Evolutionary conservation across 1,140 invertebrate genomes (phyloP).

Genomic region (Penaeus japonicus): DNA sequence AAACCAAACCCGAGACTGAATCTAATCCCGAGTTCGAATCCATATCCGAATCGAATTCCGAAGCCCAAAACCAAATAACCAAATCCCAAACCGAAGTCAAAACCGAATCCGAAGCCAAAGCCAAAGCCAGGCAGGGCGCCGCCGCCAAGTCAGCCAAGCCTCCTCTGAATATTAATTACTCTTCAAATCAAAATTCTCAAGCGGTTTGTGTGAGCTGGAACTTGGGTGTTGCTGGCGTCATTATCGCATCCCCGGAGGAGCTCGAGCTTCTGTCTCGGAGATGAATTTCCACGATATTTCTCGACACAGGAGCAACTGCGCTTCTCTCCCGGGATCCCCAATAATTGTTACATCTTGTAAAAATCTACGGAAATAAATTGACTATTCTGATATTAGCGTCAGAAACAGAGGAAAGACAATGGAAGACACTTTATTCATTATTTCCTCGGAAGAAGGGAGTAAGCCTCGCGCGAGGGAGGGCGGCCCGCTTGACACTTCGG

Average conservation of each 20-base stretch:
- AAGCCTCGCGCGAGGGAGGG: not conserved
- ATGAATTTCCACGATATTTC: constrained; percentile 52
- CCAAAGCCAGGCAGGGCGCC: not conserved
- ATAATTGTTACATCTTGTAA: constrained; percentile 59
- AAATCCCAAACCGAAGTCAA: too few species aligned
- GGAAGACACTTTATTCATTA: constrained; percentile 60
- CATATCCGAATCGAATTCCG: too few species aligned
- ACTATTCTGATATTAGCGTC: constrained; percentile 59
- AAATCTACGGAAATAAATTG: constrained; percentile 59
- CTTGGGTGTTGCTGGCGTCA: constrained; percentile 39
- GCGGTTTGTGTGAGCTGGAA: constrained; percentile 45
- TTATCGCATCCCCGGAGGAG: constrained; percentile 37
- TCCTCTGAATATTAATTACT: constrained; percentile 50
- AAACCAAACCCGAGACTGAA: too few species aligned
- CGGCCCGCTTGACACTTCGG: not conserved
- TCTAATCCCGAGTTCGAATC: too few species aligned
- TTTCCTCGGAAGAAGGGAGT: constrained; percentile 39
- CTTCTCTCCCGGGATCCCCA: constrained; percentile 40
- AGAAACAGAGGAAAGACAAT: constrained; percentile 58
- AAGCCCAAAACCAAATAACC: too few species aligned
- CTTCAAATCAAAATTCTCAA: constrained; percentile 52
- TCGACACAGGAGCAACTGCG: constrained; percentile 34
- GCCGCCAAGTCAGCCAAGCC: not conserved
- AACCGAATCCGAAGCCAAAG: too few species aligned
- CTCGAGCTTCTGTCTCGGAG: constrained; percentile 42